Percentiles rank a stretch among this genome's conserved stretches.
These are phyloP conservation scores for Mesocricetus auratus DNA, from an alignment of 2,113 vertebrate species.

Conservation along the genomic window DNA sequence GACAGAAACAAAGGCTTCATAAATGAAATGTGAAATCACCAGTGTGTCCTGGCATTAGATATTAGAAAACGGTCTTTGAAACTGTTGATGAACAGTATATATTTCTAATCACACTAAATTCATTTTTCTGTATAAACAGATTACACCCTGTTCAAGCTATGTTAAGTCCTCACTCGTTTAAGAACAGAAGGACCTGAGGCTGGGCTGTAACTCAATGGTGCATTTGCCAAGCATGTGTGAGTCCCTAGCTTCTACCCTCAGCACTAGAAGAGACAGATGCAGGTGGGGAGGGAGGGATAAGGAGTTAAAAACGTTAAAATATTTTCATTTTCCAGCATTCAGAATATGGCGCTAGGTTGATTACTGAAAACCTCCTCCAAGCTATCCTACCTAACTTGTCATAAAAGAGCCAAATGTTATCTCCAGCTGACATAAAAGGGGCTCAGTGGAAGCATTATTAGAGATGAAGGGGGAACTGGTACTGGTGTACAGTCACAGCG, in stretches of 20 bases:
- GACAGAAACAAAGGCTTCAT: background rate
- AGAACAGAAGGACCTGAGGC: background rate
- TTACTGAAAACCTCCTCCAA: background rate
- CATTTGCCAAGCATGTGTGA: background rate
- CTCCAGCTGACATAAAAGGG: background rate
- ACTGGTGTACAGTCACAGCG: background rate
- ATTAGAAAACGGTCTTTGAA: conserved; percentile 14
- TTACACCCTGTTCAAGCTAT: background rate
- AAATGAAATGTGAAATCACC: background rate
- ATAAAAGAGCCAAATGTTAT: background rate
- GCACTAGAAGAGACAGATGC: too few relatives aligned
- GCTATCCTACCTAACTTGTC: background rate
- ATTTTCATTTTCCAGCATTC: background rate
- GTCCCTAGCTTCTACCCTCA: background rate
- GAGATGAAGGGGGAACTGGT: background rate
- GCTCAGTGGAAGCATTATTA: background rate
- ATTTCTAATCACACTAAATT: conserved; percentile 30
- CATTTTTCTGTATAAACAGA: background rate
- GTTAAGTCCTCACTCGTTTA: background rate
- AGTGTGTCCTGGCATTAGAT: background rate
- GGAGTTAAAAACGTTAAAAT: background rate
- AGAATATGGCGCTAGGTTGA: conserved; percentile 22
- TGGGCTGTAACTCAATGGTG: background rate
- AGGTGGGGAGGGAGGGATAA: too few relatives aligned
- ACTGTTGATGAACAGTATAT: background rate